Percentiles rank a stretch among this genome's conserved stretches.
These are phyloP conservation scores for Scortum barcoo DNA, from an alignment of 2,113 vertebrate genomes.

Conservation along the genomic window DNA sequence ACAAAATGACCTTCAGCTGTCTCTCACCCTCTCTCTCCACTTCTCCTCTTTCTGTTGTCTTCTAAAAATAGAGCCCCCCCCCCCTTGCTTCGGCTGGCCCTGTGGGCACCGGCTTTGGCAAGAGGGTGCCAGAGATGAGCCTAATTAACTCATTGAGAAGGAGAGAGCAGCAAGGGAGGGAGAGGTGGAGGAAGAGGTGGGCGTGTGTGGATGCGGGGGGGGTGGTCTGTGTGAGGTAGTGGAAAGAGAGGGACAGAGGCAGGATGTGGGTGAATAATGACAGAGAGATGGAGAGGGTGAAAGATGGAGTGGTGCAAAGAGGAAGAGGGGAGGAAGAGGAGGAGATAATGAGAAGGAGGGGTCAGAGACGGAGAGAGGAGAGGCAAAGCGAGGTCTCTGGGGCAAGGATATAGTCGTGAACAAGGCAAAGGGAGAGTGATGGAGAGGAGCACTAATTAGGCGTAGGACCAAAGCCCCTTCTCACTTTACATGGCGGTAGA, in stretches of 20 bases:
- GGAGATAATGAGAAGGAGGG: constrained; percentile 73
- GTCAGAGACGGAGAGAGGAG: constrained; percentile 61
- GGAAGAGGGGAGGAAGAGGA: constrained; percentile 49
- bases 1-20: constrained; percentile 81
- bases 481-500: constrained; percentile 59
- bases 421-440: constrained; percentile 72
- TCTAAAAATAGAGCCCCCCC: constrained; percentile 82
- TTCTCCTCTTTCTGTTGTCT: constrained; percentile 77
- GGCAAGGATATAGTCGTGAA: constrained; percentile 66
- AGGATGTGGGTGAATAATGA: constrained; percentile 61
- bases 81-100: constrained; percentile 73
- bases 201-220: constrained; percentile 4
- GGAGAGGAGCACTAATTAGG: constrained; percentile 81
- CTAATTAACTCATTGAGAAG: constrained; percentile 86
- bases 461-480: constrained; percentile 60
- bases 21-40: constrained; percentile 44
- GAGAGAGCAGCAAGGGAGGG: constrained; percentile 42
- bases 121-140: constrained; percentile 80
- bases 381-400: constrained; percentile 70
- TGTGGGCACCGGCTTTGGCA: constrained; percentile 77
- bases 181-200: constrained; percentile 33
- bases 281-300: constrained; percentile 55
- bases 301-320: constrained; percentile 66
- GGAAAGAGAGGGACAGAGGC: constrained; percentile 30
- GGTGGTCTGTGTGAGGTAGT: constrained; percentile 10